A percentile compares a stretch with the other conserved stretches of the same genome.
Evolutionary conservation across 1,140 invertebrate genomes (phyloP).

Genomic region (Melitaea cinxia): DNA sequence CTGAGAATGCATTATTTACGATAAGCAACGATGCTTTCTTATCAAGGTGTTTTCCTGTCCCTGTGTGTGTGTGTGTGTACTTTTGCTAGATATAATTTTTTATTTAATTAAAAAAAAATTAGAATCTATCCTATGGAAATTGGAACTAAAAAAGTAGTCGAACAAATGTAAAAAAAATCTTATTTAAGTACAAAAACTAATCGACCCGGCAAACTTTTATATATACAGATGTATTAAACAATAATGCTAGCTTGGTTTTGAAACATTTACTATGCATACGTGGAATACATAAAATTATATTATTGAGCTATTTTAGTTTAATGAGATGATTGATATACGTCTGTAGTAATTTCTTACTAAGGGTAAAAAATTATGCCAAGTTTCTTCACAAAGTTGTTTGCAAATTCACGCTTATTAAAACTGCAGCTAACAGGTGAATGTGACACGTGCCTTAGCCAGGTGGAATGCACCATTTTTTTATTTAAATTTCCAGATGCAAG

Average conservation of each 20-base stretch:
- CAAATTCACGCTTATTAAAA: conserved; percentile 44
- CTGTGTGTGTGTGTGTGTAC: too few relatives aligned
- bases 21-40: not conserved
- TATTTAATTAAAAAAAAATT: not conserved
- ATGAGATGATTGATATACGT: conserved; percentile 7
- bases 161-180: too few relatives aligned
- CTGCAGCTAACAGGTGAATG: conserved; percentile 63
- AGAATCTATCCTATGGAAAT: not conserved
- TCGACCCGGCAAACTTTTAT: too few relatives aligned
- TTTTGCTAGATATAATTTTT: too few relatives aligned
- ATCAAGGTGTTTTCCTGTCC: not conserved
- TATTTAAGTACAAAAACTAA: too few relatives aligned
- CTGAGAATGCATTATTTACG: not conserved
- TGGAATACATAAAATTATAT: conserved; percentile 23
- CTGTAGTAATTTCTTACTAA: conserved; percentile 24
- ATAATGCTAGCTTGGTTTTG: too few relatives aligned
- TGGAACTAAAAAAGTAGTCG: too few relatives aligned
- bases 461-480: conserved; percentile 39
- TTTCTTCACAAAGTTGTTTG: conserved; percentile 18
- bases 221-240: too few relatives aligned
- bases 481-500: conserved; percentile 16
- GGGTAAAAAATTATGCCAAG: conserved; percentile 50
- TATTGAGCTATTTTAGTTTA: not conserved
- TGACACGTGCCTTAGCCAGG: conserved; percentile 59
- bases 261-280: not conserved